A percentile compares a stretch with the other conserved stretches of the same genome.
Conservation (phyloP, 2,113 vertebrate species). For the Sisor rabdophorus region DNA sequence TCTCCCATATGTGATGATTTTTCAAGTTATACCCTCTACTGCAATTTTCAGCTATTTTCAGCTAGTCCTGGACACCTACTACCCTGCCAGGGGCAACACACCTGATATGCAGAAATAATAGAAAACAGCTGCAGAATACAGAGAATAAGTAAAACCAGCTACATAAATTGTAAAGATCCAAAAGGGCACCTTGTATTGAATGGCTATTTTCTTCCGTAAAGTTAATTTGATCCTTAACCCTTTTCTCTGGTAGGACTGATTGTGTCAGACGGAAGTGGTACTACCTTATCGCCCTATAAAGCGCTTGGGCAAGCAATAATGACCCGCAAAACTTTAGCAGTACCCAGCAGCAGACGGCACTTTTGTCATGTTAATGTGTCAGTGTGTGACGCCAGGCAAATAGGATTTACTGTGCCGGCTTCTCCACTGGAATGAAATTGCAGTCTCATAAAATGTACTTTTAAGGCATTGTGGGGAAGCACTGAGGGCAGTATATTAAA, state of each 20-base stretch:
- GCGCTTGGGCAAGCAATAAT: conserved; percentile 63
- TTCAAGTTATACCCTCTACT: conserved; percentile 1
- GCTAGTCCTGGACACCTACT: no score
- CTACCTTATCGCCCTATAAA: conserved; percentile 51
- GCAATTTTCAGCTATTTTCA: background rate
- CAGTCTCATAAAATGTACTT: conserved; percentile 74
- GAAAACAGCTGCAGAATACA: background rate
- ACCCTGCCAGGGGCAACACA: conserved; percentile 12
- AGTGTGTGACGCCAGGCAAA: conserved; percentile 67
- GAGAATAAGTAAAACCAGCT: background rate
- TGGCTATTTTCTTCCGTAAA: conserved; percentile 20
- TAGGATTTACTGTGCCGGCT: conserved; percentile 71
- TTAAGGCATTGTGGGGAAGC: conserved; percentile 70
- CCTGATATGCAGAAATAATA: conserved; percentile 1
- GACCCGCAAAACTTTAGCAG: conserved; percentile 54
- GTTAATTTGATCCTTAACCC: conserved; percentile 27
- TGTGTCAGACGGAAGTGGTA: conserved; percentile 32
- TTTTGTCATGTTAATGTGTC: conserved; percentile 73
- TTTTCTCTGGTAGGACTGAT: conserved; percentile 31
- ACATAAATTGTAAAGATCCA: background rate
- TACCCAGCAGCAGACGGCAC: conserved; percentile 59
- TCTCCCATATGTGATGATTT: no score
- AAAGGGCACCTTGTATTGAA: background rate
- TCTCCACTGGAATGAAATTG: conserved; percentile 71
- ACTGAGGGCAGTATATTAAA: conserved; percentile 73